Base-by-base conservation (phyloP, 2,888 invertebrate species). In the Mythimna loreyi region DNA sequence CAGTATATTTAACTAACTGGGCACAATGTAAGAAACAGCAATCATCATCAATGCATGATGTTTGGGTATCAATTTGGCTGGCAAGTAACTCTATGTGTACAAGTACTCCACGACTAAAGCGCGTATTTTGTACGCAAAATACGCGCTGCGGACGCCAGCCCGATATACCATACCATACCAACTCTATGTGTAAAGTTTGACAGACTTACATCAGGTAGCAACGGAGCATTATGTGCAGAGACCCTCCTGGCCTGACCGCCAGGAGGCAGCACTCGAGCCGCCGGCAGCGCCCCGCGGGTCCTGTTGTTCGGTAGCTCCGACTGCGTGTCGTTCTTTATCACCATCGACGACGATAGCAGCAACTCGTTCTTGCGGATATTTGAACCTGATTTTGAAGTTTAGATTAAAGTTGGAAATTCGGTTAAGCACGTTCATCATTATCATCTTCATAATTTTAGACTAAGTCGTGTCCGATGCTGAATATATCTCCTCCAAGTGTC, bases 321-420 rank as follows among this genome's bases (percentile, higher is more conserved):
- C 87, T 98, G 98, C 1, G 98, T 98, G 87, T 98, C 97, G 89
- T 98, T 98, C 88, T 97, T 97, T 84, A 98, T 98, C 75, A 97
- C 96, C 87, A 96, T 96, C 9, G 97, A 96, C 7, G 97, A 96
- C 50, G 96, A 96, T 52, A 97, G 92, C 9, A 97, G 94, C 9
- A 97, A 91, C 83, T 97, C 97, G 81, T 97, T 96, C 87, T 97
- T 97, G 66, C 96, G 92, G 40, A 96, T 89, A 78, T 86, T 92
- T 50, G 95, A 94, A 71, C 96, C 96, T 96, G 57, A 43, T 45
- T n/a, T 8, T n/a, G 19, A 45, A n/a, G 43, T 45, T 45, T 45
- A n/a, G n/a, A 45, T n/a, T 45, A 8, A 3, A n/a, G n/a, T n/a
- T 7, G 16, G 40, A 40, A 16, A 7, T n/a, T 43, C 19, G 43